A percentile compares a stretch with the other conserved stretches of the same genome.
These are phyloP conservation scores for Netelia fuscicornis DNA, from an alignment of 2,888 invertebrate genomes.

Conservation along the genomic window DNA sequence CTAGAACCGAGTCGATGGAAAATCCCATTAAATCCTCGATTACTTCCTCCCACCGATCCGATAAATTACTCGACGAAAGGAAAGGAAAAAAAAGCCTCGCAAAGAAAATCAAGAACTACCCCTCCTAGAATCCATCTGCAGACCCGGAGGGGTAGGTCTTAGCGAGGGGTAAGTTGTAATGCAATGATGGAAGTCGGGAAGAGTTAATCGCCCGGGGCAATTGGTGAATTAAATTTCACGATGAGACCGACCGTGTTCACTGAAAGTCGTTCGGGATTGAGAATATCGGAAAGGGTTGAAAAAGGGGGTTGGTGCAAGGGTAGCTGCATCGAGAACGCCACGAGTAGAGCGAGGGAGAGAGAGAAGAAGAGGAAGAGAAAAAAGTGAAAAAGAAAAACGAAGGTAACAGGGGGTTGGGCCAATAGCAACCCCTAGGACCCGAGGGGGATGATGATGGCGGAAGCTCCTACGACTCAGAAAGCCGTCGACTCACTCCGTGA, in stretches of 20 bases:
- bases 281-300: conserved; percentile 38
- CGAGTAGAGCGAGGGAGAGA: background rate
- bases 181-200: conserved; percentile 26
- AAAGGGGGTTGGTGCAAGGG: conserved; percentile 26
- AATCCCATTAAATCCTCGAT: conserved; percentile 54
- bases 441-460: conserved; percentile 35
- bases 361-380: background rate
- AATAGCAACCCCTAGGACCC: background rate
- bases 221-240: conserved; percentile 66
- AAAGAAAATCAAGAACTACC: conserved; percentile 1
- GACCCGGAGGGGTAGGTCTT: background rate
- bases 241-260: conserved; percentile 38
- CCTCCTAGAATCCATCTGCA: background rate
- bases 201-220: conserved; percentile 62
- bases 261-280: conserved; percentile 50
- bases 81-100: background rate
- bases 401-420: conserved; percentile 13
- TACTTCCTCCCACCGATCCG: conserved; percentile 15
- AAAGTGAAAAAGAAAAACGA: conserved; percentile 17
- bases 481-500: conserved; percentile 62
- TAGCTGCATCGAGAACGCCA: conserved; percentile 31
- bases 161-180: conserved; percentile 24
- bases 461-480: conserved; percentile 42
- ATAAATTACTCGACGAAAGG: conserved; percentile 27
- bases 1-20: background rate